Percentiles rank a stretch among this genome's conserved stretches.
phyloP scores from a whole-genome alignment of 1,140 invertebrate species.

The Philopotamus ludificatus region DNA sequence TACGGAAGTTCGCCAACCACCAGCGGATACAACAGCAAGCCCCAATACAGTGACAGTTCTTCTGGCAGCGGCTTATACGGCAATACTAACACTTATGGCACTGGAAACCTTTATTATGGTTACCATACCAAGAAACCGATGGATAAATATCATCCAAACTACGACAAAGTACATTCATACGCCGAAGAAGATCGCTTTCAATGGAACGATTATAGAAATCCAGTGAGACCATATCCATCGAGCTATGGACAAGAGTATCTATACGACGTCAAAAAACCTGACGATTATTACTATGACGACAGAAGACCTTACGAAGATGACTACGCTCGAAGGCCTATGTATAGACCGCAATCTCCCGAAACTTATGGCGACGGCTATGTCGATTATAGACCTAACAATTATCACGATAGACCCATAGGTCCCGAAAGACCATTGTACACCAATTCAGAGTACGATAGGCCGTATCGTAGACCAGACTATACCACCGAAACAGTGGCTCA shows the following conservation, averaged over 20 bases:
- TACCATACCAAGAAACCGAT: too few relatives aligned
- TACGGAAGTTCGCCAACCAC: neutral
- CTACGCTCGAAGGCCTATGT: slow-evolving; percentile 5
- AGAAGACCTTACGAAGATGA: slow-evolving; percentile 10
- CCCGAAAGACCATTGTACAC: slow-evolving; percentile 24
- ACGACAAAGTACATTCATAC: slow-evolving; percentile 18
- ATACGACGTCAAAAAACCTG: slow-evolving; percentile 13
- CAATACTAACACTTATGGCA: too few relatives aligned
- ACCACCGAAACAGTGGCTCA: slow-evolving; percentile 18
- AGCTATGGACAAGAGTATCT: slow-evolving; percentile 36
- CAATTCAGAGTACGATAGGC: slow-evolving; percentile 9
- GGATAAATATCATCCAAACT: neutral
- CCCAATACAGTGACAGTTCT: neutral
- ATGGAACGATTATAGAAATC: slow-evolving; percentile 30
- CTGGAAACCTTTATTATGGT: too few relatives aligned
- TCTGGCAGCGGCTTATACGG: neutral
- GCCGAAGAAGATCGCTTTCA: slow-evolving; percentile 31
- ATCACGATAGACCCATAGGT: slow-evolving; percentile 30
- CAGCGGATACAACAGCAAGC: neutral
- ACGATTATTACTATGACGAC: slow-evolving; percentile 1
- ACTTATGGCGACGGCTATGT: slow-evolving; percentile 30
- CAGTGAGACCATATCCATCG: slow-evolving; percentile 6
- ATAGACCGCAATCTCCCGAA: neutral
- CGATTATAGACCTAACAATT: slow-evolving; percentile 26
- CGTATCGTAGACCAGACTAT: slow-evolving; percentile 11